These are phyloP conservation scores for Knipowitschia caucasica DNA, from an alignment of 2,797 vertebrate species.

Conservation along the genomic window DNA sequence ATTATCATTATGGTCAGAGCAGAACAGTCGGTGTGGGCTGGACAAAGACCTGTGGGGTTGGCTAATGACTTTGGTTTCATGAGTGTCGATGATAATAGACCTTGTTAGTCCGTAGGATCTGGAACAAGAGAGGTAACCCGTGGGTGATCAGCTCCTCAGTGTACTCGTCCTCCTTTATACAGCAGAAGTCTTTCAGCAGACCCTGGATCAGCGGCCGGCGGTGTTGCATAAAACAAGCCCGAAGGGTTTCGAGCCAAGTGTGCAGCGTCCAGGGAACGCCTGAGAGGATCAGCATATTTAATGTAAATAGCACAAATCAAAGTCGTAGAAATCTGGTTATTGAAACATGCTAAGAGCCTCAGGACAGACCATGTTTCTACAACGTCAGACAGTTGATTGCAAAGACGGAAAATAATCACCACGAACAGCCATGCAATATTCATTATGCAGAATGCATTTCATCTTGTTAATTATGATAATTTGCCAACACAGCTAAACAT, in stretches of 20 bases:
- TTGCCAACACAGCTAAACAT: not conserved
- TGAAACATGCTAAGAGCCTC: constrained; percentile 17
- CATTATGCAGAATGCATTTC: too few species aligned
- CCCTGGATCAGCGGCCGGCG: constrained; percentile 78
- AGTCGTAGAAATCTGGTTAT: not conserved
- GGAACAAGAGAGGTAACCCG: constrained; percentile 82
- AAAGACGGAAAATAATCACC: not conserved
- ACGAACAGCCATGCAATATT: not conserved
- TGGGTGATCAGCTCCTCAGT: constrained; percentile 81
- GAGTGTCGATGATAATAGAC: constrained; percentile 45
- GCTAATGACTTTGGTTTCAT: constrained; percentile 37
- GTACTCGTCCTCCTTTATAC: constrained; percentile 81
- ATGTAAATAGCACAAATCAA: constrained; percentile 33
- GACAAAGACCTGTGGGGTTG: too few species aligned
- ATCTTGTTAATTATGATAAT: too few species aligned
- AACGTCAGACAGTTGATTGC: constrained; percentile 22
- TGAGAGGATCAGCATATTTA: constrained; percentile 46
- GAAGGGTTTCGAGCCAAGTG: constrained; percentile 81
- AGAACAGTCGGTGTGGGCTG: constrained; percentile 25
- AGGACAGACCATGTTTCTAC: constrained; percentile 66
- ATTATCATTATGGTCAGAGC: constrained; percentile 24
- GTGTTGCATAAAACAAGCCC: constrained; percentile 76
- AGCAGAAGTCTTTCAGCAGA: constrained; percentile 81
- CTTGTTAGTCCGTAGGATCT: constrained; percentile 82
- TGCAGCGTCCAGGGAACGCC: constrained; percentile 83